Evolutionary conservation across 2,888 invertebrate genomes (phyloP).

Genomic region (Cynaeus angustus): DNA sequence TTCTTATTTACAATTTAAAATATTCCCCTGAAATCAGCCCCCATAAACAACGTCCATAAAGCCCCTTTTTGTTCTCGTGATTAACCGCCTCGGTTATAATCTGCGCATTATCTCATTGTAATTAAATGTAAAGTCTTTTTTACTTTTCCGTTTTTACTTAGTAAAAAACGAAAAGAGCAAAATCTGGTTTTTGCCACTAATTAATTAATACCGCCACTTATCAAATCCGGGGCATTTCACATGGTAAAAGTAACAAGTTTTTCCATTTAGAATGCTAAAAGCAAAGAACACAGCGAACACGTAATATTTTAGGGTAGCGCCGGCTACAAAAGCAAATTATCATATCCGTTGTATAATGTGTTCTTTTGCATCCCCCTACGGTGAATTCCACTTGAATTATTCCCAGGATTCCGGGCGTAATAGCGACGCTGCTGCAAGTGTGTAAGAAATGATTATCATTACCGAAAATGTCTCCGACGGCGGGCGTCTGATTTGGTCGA

Average conservation of each 20-base stretch:
- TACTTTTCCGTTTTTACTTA: background rate
- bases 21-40: background rate
- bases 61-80: background rate
- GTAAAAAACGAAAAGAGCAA: background rate
- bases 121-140: slow-evolving; percentile 4
- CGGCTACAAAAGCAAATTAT: slow-evolving; percentile 62
- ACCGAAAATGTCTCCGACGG: slow-evolving; percentile 31
- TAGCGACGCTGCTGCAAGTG: slow-evolving; percentile 58
- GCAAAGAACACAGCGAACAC: slow-evolving; percentile 36
- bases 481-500: slow-evolving; percentile 17
- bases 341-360: slow-evolving; percentile 64
- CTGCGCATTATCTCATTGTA: background rate
- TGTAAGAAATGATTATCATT: slow-evolving; percentile 58
- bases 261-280: slow-evolving; percentile 39
- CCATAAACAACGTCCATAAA: slow-evolving; percentile 2
- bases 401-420: slow-evolving; percentile 61
- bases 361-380: slow-evolving; percentile 61
- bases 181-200: background rate
- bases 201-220: background rate
- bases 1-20: background rate
- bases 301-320: slow-evolving; percentile 47
- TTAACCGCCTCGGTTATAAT: slow-evolving; percentile 1
- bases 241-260: slow-evolving; percentile 39
- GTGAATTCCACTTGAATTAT: slow-evolving; percentile 61
- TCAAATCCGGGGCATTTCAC: background rate